Evolutionary conservation across 1,140 invertebrate species (phyloP), one percentile per base, ranked within the genome.

Genomic region (Pentalonia nigronervosa): DNA sequence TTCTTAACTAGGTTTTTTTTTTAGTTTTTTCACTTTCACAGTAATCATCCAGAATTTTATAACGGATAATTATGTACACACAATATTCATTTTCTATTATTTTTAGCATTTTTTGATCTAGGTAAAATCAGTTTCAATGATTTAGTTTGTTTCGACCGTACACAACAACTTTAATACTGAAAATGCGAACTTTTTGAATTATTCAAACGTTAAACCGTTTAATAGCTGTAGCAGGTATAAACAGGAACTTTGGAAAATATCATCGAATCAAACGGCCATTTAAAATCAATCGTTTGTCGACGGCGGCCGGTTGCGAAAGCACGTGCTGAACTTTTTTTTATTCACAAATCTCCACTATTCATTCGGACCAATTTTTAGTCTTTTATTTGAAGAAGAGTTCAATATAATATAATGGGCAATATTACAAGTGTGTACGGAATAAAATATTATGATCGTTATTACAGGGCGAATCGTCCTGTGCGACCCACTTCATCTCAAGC

Each of bases 31-130:
- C n/a, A 30, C 56, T 1, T n/a, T n/a, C 60, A n/a, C 8, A 11
- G n/a, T 30, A n/a, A 17, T 14, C 17, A n/a, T n/a, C 11, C 9
- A 0, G 1, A n/a, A n/a, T n/a, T 60, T 30, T 30, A 11, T 0
- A 67, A 17, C 11, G 4, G 30, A n/a, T 14, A n/a, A 67, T 67
- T 76, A 41, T 41, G 1, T 6, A n/a, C 14, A 76, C 0, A n/a
- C n/a, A n/a, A n/a, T 30, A n/a, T 60, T 8, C 0, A 60, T 41
- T 41, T 41, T 41, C 41, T 41, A 41, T 41, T 41, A 41, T 41
- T 41, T 41, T 1, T 2, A 41, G n/a, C n/a, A 2, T 76, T 76
- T n/a, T n/a, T 11, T n/a, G n/a, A n/a, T 76, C n/a, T 76, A 0
- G 30, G 14, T 76, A 17, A 76, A n/a, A 76, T 6, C 17, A 17